Evolutionary conservation across 2,113 vertebrate species (phyloP), one percentile per base, ranked within the genome.

Genomic region (Dipodomys merriami): DNA sequence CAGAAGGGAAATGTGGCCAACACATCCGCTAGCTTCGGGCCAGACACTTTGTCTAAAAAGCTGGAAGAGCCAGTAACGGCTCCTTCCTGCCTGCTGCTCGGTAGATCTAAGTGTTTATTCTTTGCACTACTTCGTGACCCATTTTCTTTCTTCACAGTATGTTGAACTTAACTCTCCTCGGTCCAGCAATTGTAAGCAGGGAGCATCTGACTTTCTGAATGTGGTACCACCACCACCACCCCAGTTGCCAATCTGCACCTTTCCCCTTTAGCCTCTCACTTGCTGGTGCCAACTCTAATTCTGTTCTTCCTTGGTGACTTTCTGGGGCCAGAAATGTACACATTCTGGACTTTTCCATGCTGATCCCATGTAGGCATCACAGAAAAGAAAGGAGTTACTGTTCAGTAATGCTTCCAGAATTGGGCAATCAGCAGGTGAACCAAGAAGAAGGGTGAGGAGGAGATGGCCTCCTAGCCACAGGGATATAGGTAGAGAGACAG

Each of bases 221-320:
- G 7, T 2, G 5, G 39, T 39, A 39, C 33, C 69, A 23, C 29
- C 57, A 60, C 44, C 33, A 74, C 23, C 1, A 74, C 19, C 6
- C 46, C 2, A 1, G 22, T 8, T 64, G 20, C 62, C 15, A 0
- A 6, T 5, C 7, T 1, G 68, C 1, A 0, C 22, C 46, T n/a
- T 64, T 71, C 74, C 39, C 74, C 33, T 33, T n/a, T 30, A 7
- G 25, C 5, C 62, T 53, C 29, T 68, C 0, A 0, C n/a, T 49
- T 80, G n/a, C 53, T 8, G 5, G 13, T 30, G 33, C 60, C 7
- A 39, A 15, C 27, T 83, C 71, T 60, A 67, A n/a, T 64, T 74
- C 19, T 60, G 15, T 67, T 76, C 44, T 44, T 86, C 19, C 25
- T 39, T 29, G 2, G 1, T 3, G 0, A 5, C 29, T n/a, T 94